Evolutionary conservation across 2,888 invertebrate genomes (phyloP), one percentile per base, ranked within the genome.

Genomic region (Meiosimyza decipiens): DNA sequence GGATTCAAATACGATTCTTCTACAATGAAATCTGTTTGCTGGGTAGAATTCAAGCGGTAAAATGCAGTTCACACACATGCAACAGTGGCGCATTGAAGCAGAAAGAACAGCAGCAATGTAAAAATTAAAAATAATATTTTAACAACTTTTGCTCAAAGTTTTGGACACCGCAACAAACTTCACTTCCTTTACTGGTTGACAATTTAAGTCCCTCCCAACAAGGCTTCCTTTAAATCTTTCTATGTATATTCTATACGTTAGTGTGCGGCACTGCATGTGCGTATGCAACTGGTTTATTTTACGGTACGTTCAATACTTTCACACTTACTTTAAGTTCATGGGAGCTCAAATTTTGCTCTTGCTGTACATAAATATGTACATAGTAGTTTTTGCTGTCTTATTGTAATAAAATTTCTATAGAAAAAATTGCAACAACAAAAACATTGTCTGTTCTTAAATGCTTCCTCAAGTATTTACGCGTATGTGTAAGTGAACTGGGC

Each of bases 271-370:
- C 15, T 47, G 40, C 40, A n/a, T 47, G 63, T 63, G 13, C 49
- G 18, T 63, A 16, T 40, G 49, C 63, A 47, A 18, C 40, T 63
- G 49, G 47, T 49, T 40, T 40, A 40, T 62, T 62, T 62, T 40
- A 62, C 60, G 15, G 60, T 62, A 40, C 33, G 57, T 68, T 68
- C 59, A 59, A 68, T 68, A 59, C 47, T 59, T 68, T 59, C 59
- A 50, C 59, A 57, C 59, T 59, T 59, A 7, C 40, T 40, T 1
- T 40, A 68, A 59, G 68, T 59, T 57, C 57, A 47, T 68, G 59
- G 59, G 59, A 68, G 22, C 47, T 49, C 55, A 57, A 67, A 47
- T 67, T 40, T 67, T 67, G 67, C 49, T 18, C 18, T 52, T 54
- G 22, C 40, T 65, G 9, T 9, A 40, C 40, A 6, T 40, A 9